Evolutionary conservation across 2,113 vertebrate genomes (phyloP).

Genomic region (Otocyon megalotis): DNA sequence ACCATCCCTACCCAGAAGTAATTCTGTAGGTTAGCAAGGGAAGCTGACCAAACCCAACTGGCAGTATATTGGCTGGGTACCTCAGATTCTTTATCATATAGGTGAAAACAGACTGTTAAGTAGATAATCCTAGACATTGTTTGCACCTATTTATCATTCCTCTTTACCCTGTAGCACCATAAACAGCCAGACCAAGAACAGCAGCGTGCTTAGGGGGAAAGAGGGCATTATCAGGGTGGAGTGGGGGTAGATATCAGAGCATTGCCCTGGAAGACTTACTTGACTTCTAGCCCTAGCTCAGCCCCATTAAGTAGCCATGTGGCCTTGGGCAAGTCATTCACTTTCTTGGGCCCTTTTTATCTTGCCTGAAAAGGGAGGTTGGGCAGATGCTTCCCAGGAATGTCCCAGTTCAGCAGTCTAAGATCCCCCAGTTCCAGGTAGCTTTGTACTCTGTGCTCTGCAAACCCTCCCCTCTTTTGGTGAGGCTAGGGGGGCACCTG

Average conservation of each 20-base stretch:
- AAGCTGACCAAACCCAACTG: background rate
- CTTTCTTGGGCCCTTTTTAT: background rate
- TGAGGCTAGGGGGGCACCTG: background rate
- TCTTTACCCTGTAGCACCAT: background rate
- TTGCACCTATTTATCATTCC: background rate
- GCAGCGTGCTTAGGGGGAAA: background rate
- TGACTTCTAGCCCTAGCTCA: background rate
- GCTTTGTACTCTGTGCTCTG: background rate
- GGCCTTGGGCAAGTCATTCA: background rate
- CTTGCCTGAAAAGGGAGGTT: background rate
- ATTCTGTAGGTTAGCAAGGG: background rate
- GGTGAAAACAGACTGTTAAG: background rate
- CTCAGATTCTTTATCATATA: background rate
- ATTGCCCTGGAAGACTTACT: background rate
- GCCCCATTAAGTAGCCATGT: background rate
- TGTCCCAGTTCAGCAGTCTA: background rate
- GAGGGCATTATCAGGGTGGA: background rate
- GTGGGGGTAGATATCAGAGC: background rate
- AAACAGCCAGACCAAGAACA: background rate
- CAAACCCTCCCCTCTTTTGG: background rate
- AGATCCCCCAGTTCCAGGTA: background rate
- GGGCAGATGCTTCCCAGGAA: background rate
- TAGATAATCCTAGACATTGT: slow-evolving; percentile 4
- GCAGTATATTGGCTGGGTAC: background rate
- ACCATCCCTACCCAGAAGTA: background rate